Base-by-base conservation (phyloP, 2,888 invertebrate genomes). In the Drosophila kambysellisi region DNA sequence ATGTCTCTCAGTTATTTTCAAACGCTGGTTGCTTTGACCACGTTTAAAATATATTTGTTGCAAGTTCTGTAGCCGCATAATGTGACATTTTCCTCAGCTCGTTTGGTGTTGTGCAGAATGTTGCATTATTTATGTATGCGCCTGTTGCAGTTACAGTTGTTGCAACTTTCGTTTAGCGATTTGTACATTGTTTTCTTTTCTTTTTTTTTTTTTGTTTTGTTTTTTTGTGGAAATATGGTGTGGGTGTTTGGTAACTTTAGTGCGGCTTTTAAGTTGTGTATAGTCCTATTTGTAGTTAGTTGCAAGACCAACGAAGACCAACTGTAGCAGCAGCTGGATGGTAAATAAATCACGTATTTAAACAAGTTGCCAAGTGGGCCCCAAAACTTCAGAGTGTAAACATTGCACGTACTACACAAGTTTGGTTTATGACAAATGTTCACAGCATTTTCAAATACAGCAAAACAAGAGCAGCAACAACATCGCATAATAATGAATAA, bases 301-400 rank as follows among this genome's bases (percentile, higher is more conserved):
- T 58, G 56, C 61, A 15, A 25, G 35, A 33, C 4, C 15, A 43
- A 33, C 20, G 12, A 43, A 15, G 39, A 35, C 17, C 32, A 25
- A 37, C 52, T n/a, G 32, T 6, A 67, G 33, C 54, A 68, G 72
- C 88, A 82, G 65, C 79, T 85, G 90, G 86, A 68, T 81, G 71
- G 81, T 76, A 90, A 86, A 87, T 89, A 87, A 87, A 87, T 87
- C 87, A 87, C 87, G 88, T 87, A 89, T 87, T 89, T 87, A 87
- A 87, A 86, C 87, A 89, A 87, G 83, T 88, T 88, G 71, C 70
- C 79, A 81, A 88, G 77, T 88, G 78, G 65, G 54, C 52, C 57
- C 29, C 29, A 81, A 74, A 78, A 74, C 63, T 79, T 72, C 39
- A 46, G 65, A 86, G 76, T 85, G 84, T 76, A 88, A 88, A 88